A percentile compares a stretch with the other conserved stretches of the same genome.
Conservation (phyloP, 2,888 invertebrate species). For the Drosophila dives region DNA sequence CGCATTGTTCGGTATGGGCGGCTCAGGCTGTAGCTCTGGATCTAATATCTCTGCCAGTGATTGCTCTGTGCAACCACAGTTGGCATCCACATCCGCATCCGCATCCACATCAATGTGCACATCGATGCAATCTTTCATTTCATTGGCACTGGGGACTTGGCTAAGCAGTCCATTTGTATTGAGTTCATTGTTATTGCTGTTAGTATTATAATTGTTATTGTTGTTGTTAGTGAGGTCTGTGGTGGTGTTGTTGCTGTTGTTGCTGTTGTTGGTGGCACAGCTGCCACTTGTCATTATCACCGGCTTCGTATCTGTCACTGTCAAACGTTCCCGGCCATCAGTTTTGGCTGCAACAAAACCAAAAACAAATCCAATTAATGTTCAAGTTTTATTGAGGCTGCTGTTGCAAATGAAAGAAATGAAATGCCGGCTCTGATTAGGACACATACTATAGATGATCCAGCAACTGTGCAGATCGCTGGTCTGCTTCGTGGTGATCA, state of each 20-base stretch:
- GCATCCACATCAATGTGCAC: conserved; percentile 63
- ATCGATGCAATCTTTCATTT: conserved; percentile 32
- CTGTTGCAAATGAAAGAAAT: background rate
- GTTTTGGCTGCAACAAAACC: conserved; percentile 79
- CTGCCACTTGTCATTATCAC: conserved; percentile 69
- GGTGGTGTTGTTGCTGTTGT: conserved; percentile 40
- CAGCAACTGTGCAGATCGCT: conserved; percentile 90
- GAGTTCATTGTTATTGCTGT: conserved; percentile 33
- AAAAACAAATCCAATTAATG: background rate
- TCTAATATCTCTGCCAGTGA: conserved; percentile 91
- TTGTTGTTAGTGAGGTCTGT: conserved; percentile 60
- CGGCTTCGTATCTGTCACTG: conserved; percentile 84
- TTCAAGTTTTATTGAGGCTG: background rate
- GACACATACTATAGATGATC: conserved; percentile 89
- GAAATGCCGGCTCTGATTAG: no score
- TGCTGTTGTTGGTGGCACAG: conserved; percentile 25
- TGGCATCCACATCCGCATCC: conserved; percentile 58
- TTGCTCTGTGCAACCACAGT: conserved; percentile 80
- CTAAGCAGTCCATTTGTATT: conserved; percentile 53
- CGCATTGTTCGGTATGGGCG: conserved; percentile 91
- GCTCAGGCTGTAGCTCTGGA: conserved; percentile 91
- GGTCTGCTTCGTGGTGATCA: conserved; percentile 88
- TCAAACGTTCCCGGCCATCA: conserved; percentile 84
- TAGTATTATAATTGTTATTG: conserved; percentile 28
- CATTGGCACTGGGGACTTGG: conserved; percentile 43